These are phyloP conservation scores for Sitta europaea DNA, from an alignment of 2,113 vertebrate genomes.

Conservation along the genomic window DNA sequence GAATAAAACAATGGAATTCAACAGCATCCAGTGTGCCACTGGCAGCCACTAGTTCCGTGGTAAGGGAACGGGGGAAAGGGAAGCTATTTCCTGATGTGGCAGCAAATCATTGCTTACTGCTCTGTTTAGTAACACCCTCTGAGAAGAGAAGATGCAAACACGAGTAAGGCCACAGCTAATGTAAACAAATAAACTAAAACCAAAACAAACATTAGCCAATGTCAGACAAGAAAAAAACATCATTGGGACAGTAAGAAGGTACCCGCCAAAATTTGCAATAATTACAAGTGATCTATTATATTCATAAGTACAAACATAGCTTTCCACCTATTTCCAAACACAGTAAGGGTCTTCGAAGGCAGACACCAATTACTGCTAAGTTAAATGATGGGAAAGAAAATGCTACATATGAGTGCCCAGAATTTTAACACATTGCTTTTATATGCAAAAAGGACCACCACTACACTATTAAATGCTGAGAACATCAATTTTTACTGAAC, in stretches of 20 bases:
- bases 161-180: neutral
- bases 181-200: neutral
- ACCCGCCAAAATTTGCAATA: neutral
- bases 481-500: neutral
- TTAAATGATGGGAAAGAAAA: constrained; percentile 14
- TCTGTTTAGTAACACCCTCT: neutral
- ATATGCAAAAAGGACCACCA: neutral
- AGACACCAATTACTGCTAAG: neutral
- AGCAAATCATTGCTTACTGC: neutral
- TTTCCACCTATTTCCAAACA: neutral
- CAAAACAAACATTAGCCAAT: neutral
- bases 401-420: neutral
- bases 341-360: neutral
- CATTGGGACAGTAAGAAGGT: neutral
- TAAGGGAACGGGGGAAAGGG: neutral
- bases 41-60: neutral
- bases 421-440: neutral
- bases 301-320: neutral
- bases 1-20: neutral
- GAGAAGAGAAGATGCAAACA: neutral
- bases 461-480: neutral
- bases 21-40: neutral
- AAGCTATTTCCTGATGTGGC: neutral
- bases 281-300: neutral
- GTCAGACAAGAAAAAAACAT: neutral